A percentile compares a stretch with the other conserved stretches of the same genome.
Evolutionary conservation across 2,797 vertebrate species (phyloP).

Genomic region (Hydrocynus forskahlii): DNA sequence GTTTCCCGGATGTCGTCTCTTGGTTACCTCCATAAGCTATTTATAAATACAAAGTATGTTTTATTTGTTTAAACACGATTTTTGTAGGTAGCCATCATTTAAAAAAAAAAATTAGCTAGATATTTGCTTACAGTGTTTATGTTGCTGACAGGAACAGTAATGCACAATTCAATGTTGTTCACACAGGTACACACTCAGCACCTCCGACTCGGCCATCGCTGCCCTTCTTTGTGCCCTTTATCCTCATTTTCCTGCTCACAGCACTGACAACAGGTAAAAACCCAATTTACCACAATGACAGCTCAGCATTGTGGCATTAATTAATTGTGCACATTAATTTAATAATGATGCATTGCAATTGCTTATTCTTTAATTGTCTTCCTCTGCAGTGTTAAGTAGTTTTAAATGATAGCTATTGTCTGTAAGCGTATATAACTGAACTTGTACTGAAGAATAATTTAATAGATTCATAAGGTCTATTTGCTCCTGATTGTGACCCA

Average conservation of each 20-base stretch:
- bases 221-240: conserved; percentile 96
- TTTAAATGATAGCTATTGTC: neutral
- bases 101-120: too few relatives aligned
- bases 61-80: too few relatives aligned
- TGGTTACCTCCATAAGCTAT: too few relatives aligned
- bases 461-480: neutral
- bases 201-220: conserved; percentile 94
- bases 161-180: conserved; percentile 22
- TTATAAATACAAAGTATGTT: too few relatives aligned
- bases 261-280: conserved; percentile 94
- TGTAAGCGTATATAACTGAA: neutral
- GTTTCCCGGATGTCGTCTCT: too few relatives aligned
- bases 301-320: neutral
- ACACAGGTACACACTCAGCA: conserved; percentile 91
- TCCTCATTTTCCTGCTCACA: conserved; percentile 96
- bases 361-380: neutral
- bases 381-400: too few relatives aligned
- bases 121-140: neutral
- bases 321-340: neutral
- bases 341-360: neutral
- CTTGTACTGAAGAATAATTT: neutral
- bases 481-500: neutral
- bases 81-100: too few relatives aligned
- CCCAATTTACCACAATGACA: neutral
- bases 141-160: conserved; percentile 23